Evolutionary conservation across 2,113 vertebrate species (phyloP), one percentile per base, ranked within the genome.

Genomic region (Poeciliopsis prolifica): DNA sequence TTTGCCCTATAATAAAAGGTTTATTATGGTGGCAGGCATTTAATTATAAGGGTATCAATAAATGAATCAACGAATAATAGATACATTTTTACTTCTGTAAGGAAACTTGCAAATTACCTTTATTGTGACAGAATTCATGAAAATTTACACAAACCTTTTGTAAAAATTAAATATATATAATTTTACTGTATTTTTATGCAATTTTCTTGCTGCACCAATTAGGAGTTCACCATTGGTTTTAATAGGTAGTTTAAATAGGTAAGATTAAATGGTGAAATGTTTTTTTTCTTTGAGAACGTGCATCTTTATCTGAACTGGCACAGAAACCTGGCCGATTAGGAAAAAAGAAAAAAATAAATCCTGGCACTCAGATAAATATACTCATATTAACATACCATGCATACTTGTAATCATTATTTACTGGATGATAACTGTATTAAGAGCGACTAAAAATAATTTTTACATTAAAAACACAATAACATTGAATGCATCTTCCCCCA

Each of bases 1-100:
- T 77, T 78, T 77, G 40, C 71, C 79, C 40, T 80, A 72, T 83
- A 89, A 91, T 93, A 84, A 91, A 92, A 91, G 86, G 79, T 92
- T 86, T 70, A 91, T 88, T 75, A 88, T 84, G 82, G 62, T 93
- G 87, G 89, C 86, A 90, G 77, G 82, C 79, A 77, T 72, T 82
- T 72, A 79, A 77, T 86, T 77, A 83, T 79, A 79, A 54, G 89
- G 84, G 86, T 88, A 87, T 86, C 81, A 88, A 87, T 82, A 85
- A 86, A 87, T 40, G n/a, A 70, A 82, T 65, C 40, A 67, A 37
- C 15, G 24, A 68, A 77, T 88, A 83, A 91, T 72, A 86, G 64
- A 82, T 83, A 75, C 78, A 76, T 81, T 78, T 81, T 73, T 62
- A 22, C 48, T 22, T 7, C 19, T n/a, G 0, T n/a, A 24, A 4